Base-by-base conservation (phyloP, 2,888 invertebrate genomes). In the Calameuta pallipes region DNA sequence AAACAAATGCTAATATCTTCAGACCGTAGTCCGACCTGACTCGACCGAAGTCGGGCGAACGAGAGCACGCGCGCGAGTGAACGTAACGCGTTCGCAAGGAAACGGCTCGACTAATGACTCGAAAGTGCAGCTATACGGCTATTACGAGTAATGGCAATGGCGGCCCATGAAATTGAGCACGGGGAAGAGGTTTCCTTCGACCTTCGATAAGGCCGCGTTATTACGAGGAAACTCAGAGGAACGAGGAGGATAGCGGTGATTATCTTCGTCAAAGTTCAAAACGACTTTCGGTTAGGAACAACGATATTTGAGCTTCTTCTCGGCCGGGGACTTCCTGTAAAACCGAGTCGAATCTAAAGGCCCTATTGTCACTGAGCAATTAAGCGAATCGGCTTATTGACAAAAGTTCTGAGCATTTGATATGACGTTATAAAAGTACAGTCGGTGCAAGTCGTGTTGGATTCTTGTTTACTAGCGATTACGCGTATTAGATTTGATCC, bases 1-100 rank as follows among this genome's bases (percentile, higher is more conserved):
- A 74, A 73, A 74, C 30, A 13, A 75, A 75, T 75, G 75, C 41
- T 11, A 41, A 77, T 76, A 73, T 78, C 23, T 1, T 6, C 4
- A 36, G 36, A 74, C 23, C 9, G 36, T 36, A 23, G 71, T 6
- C 33, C 71, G 71, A 31, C 31, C 6, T 33, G 31, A 33, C 70
- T 30, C 4, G 33, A 9, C 71, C n/a, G 33, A 31, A 71, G 71
- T 34, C 31, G 34, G 33, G 13, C 30, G 34, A 71, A 71, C 33
- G 33, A 71, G 33, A 71, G 71, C 71, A 34, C 71, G 56, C 56
- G 56, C 1, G 56, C 23, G 23, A 56, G 56, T 56, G 56, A 9
- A 56, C 56, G 56, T 23, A 23, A 56, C 56, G 56, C 9, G 9
- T 56, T 23, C 2, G 56, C 56, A 56, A 56, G 56, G 56, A 56